These are phyloP conservation scores for Hirtodrosophila confusa DNA, from an alignment of 2,888 invertebrate species.

Conservation along the genomic window DNA sequence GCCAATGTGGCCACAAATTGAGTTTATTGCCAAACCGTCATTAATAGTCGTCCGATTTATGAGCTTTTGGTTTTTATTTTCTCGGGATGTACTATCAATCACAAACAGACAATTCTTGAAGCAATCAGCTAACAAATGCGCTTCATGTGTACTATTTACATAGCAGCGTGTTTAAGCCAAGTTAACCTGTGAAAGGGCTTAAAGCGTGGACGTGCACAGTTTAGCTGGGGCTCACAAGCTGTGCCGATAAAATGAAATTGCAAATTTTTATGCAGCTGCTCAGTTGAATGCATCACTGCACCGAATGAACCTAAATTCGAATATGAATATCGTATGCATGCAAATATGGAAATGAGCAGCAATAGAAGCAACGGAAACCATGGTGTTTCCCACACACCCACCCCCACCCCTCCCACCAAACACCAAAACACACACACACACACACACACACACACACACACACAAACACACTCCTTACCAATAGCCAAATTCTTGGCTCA, in stretches of 20 bases:
- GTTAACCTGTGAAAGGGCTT: too few relatives aligned
- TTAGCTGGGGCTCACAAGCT: background rate
- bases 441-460: too few relatives aligned
- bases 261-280: constrained; percentile 41
- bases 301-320: constrained; percentile 34
- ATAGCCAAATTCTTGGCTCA: constrained; percentile 10
- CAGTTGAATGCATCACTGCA: constrained; percentile 55
- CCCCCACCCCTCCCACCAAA: too few relatives aligned
- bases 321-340: constrained; percentile 46
- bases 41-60: constrained; percentile 2
- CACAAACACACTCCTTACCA: background rate
- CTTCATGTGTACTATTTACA: too few relatives aligned
- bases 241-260: constrained; percentile 36
- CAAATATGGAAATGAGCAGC: constrained; percentile 43
- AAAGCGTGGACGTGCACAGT: too few relatives aligned
- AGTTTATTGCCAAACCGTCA: constrained; percentile 13
- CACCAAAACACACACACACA: too few relatives aligned
- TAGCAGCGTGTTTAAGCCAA: too few relatives aligned
- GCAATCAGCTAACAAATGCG: too few relatives aligned
- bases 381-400: background rate
- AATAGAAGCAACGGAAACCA: constrained; percentile 9
- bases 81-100: too few relatives aligned
- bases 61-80: too few relatives aligned
- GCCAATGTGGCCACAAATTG: constrained; percentile 25
- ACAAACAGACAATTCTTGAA: too few relatives aligned